Conservation (phyloP, 2,113 vertebrate genomes). For the Hiodon alosoides region DNA sequence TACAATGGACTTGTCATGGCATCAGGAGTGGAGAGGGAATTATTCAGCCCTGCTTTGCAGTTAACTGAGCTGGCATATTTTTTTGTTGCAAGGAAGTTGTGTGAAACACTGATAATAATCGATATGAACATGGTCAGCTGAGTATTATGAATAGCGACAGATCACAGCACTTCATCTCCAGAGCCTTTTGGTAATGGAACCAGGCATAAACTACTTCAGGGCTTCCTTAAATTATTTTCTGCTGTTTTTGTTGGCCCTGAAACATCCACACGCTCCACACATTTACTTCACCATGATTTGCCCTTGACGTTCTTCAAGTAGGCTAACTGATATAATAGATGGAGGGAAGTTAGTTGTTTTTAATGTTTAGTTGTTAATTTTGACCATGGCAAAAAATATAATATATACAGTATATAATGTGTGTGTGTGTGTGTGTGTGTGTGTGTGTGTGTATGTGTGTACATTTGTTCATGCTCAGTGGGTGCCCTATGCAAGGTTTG, state of each 20-base stretch:
- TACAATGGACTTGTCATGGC: neutral
- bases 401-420: no score
- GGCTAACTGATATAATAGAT: neutral
- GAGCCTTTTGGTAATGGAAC: slow-evolving; percentile 40
- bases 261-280: neutral
- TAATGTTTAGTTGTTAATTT: neutral
- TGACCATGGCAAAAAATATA: neutral
- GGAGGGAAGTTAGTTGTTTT: neutral
- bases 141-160: slow-evolving; percentile 57
- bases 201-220: slow-evolving; percentile 33
- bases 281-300: neutral
- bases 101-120: slow-evolving; percentile 45
- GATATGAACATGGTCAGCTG: neutral
- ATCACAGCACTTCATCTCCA: slow-evolving; percentile 54
- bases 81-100: slow-evolving; percentile 34
- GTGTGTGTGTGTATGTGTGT: neutral
- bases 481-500: neutral
- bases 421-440: no score
- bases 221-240: slow-evolving; percentile 27
- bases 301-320: neutral
- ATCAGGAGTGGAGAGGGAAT: slow-evolving; percentile 2
- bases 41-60: neutral
- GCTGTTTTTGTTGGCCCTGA: neutral
- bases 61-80: neutral
- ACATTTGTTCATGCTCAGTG: no score